Evolutionary conservation across 2,888 invertebrate genomes (phyloP).

Genomic region (Sceliomorpha sp.): DNA sequence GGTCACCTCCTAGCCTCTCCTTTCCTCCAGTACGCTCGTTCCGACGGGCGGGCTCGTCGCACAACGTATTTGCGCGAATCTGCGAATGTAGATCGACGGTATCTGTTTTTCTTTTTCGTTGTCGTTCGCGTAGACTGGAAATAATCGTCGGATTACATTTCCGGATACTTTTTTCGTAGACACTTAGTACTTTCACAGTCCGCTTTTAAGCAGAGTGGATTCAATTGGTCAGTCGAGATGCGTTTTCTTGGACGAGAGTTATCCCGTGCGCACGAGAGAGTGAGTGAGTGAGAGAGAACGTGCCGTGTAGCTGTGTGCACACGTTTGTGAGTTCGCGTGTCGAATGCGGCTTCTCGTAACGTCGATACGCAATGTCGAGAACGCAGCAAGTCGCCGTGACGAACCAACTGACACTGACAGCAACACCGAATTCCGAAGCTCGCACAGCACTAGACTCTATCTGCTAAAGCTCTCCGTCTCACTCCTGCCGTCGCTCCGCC

Average conservation of each 20-base stretch:
- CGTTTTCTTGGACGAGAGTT: conserved; percentile 3
- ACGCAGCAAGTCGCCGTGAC: conserved; percentile 68
- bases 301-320: not conserved
- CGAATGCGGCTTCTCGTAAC: not conserved
- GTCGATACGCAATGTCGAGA: conserved; percentile 44
- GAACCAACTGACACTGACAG: conserved; percentile 74
- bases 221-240: conserved; percentile 10
- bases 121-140: no score
- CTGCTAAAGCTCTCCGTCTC: conserved; percentile 34
- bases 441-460: not conserved
- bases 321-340: conserved; percentile 4
- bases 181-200: conserved; percentile 11
- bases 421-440: conserved; percentile 16
- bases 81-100: no score
- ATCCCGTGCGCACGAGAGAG: conserved; percentile 19
- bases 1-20: no score
- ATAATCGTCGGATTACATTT: conserved; percentile 1
- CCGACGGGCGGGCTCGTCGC: no score
- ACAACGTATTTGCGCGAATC: no score
- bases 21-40: no score
- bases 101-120: no score
- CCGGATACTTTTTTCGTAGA: not conserved
- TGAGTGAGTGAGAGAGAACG: conserved; percentile 19
- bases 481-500: conserved; percentile 32
- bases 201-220: conserved; percentile 12